Conservation (phyloP, 2,888 invertebrate species). For the Mycalesis mineus region DNA sequence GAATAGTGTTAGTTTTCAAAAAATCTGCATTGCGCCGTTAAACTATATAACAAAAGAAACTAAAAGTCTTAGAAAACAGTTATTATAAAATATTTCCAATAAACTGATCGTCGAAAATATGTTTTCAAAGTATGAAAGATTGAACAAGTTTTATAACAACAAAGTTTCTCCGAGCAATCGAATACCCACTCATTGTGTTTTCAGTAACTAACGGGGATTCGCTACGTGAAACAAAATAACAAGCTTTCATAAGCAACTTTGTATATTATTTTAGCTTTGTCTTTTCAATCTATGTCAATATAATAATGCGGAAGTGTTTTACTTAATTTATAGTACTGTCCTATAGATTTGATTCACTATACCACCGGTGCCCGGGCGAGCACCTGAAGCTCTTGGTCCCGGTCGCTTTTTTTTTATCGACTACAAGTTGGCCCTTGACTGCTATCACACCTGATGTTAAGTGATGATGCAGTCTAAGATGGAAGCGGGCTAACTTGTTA, state of each 20-base stretch:
- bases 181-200: constrained; percentile 21
- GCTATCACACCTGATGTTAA: no score
- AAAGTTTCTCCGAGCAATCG: constrained; percentile 21
- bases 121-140: constrained; percentile 21
- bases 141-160: constrained; percentile 23
- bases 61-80: constrained; percentile 10
- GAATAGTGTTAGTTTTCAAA: no score
- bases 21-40: no score
- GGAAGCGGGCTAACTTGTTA: no score
- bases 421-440: no score
- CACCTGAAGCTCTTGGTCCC: no score
- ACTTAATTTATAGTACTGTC: no score
- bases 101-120: constrained; percentile 22
- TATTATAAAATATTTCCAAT: constrained; percentile 15
- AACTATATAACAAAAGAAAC: not conserved
- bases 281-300: not conserved
- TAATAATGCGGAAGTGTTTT: no score
- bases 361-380: no score
- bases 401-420: no score
- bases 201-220: constrained; percentile 11
- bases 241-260: not conserved
- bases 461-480: no score
- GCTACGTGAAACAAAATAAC: constrained; percentile 3
- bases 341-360: no score
- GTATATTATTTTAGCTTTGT: not conserved